phyloP scores from a whole-genome alignment of 2,113 vertebrate species.

The Mionectes macconnelli region DNA sequence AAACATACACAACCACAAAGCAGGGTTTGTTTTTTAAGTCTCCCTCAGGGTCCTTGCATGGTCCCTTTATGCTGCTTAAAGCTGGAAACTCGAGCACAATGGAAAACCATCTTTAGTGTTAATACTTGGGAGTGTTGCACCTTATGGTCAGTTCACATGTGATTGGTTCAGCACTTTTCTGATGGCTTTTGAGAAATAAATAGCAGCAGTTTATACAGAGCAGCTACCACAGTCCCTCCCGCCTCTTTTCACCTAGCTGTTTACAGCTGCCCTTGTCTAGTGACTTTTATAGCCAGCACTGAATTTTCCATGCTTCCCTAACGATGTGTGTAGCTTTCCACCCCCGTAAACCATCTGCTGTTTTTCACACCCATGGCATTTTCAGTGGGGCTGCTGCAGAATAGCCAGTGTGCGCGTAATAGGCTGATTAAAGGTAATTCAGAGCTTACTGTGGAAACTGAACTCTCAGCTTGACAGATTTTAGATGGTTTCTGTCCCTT shows the following conservation, averaged over 20 bases:
- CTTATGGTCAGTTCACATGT: neutral
- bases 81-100: neutral
- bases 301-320: conserved; percentile 41
- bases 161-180: neutral
- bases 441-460: neutral
- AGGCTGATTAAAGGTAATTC: neutral
- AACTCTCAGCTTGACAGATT: neutral
- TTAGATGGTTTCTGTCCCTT: neutral
- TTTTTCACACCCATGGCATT: conserved; percentile 27
- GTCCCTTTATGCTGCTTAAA: neutral
- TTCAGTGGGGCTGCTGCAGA: neutral
- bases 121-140: accelerated
- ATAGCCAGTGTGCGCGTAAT: neutral
- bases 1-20: no score
- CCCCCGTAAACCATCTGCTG: conserved; percentile 35
- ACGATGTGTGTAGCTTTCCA: conserved; percentile 19
- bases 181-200: neutral
- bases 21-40: neutral
- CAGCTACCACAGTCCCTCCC: neutral
- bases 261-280: conserved; percentile 27
- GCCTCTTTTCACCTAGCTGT: neutral
- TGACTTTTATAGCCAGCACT: neutral
- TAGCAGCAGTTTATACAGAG: neutral
- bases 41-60: neutral
- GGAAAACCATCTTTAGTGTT: neutral